Conservation (phyloP, 1,140 invertebrate species). For the Aphelenchoides avenae region DNA sequence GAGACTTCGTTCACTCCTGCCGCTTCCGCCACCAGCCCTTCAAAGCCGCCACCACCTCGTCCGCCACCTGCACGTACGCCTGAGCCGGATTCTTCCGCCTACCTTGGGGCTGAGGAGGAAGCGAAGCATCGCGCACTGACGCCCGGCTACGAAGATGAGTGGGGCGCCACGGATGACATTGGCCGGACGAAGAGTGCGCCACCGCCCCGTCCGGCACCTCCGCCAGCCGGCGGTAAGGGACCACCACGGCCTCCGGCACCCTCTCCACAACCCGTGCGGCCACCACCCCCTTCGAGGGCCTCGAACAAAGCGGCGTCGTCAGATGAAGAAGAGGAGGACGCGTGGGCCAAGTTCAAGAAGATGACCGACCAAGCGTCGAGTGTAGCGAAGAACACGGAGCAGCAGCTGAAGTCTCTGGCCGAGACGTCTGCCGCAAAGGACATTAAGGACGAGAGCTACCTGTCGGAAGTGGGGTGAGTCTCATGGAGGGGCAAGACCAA, state of each 20-base stretch:
- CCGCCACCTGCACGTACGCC: slow-evolving; percentile 31
- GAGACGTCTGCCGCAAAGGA: slow-evolving; percentile 50
- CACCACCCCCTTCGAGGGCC: slow-evolving; percentile 12
- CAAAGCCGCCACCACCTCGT: slow-evolving; percentile 33
- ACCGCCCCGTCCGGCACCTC: slow-evolving; percentile 48
- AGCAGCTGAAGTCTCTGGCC: slow-evolving; percentile 41
- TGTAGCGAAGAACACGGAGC: slow-evolving; percentile 44
- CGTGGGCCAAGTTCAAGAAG: slow-evolving; percentile 54
- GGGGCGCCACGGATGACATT: no score
- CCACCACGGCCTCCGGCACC: slow-evolving; percentile 29
- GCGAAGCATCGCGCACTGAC: no score
- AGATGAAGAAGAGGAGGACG: slow-evolving; percentile 53
- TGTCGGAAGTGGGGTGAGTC: slow-evolving; percentile 42
- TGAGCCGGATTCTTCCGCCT: neutral
- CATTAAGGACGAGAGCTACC: slow-evolving; percentile 53
- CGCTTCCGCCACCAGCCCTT: slow-evolving; percentile 14
- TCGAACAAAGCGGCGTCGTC: slow-evolving; percentile 11
- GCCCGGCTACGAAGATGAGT: no score
- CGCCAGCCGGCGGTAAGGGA: slow-evolving; percentile 19
- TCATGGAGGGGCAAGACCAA: slow-evolving; percentile 1
- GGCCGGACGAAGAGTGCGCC: no score
- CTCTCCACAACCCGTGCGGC: slow-evolving; percentile 6
- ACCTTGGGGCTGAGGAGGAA: no score
- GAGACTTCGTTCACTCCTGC: slow-evolving; percentile 30
- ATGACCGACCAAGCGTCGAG: slow-evolving; percentile 51